These are phyloP conservation scores for Ataeniobius toweri DNA, from an alignment of 2,797 vertebrate genomes.

Conservation along the genomic window DNA sequence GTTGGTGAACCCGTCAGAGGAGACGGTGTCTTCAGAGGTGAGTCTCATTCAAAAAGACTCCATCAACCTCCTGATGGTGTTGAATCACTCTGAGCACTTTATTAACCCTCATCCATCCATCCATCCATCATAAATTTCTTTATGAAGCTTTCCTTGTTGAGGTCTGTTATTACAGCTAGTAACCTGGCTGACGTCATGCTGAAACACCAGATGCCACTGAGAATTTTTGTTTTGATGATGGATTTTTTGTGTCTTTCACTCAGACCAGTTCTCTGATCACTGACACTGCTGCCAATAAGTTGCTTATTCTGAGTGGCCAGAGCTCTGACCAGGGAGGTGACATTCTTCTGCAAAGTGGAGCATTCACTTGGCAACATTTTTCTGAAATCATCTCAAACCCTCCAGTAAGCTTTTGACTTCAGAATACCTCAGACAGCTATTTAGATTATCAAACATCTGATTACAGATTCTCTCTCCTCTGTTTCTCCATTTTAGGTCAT, in stretches of 20 bases:
- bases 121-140: not conserved
- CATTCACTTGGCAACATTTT: constrained; percentile 88
- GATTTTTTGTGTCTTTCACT: constrained; percentile 8
- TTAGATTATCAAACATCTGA: not conserved
- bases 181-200: not conserved
- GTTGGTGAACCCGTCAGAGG: constrained; percentile 90
- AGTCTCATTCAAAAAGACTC: constrained; percentile 10
- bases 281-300: constrained; percentile 86
- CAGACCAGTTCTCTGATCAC: constrained; percentile 88
- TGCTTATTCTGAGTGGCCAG: constrained; percentile 91
- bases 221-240: not conserved
- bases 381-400: constrained; percentile 85
- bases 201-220: not conserved
- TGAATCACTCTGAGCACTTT: not conserved
- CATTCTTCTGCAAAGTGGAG: constrained; percentile 88
- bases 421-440: not conserved
- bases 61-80: not conserved
- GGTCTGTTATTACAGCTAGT: not conserved
- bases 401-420: constrained; percentile 76
- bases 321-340: constrained; percentile 90
- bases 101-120: not conserved
- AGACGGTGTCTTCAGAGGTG: constrained; percentile 87
- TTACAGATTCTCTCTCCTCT: not conserved
- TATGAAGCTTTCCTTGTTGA: not conserved
- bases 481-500: constrained; percentile 80